Percentiles rank a stretch among this genome's conserved stretches.
Conservation (phyloP, 2,888 invertebrate species). For the Lochmaea capreae region DNA sequence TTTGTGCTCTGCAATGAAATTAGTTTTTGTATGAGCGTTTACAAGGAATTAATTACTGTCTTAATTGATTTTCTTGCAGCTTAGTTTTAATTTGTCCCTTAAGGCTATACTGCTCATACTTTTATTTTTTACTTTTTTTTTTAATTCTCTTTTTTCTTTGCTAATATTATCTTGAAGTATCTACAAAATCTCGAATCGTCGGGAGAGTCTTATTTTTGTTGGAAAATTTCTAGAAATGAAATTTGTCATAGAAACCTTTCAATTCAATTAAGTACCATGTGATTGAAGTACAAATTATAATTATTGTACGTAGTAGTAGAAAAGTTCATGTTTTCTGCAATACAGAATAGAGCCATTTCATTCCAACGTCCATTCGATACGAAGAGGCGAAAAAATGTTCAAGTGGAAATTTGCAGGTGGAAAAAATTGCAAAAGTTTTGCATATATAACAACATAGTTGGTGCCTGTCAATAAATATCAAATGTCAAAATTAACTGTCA, state of each 20-base stretch:
- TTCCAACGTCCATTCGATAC: too few species aligned
- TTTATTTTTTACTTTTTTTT: slow-evolving; percentile 43
- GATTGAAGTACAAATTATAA: too few species aligned
- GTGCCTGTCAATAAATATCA: too few species aligned
- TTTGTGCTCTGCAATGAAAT: slow-evolving; percentile 62
- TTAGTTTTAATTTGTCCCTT: slow-evolving; percentile 58
- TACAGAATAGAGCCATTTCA: too few species aligned
- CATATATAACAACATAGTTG: too few species aligned
- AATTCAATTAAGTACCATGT: too few species aligned
- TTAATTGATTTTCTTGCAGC: slow-evolving; percentile 63
- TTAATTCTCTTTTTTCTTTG: slow-evolving; percentile 12
- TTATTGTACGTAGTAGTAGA: too few species aligned
- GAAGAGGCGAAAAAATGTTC: too few species aligned
- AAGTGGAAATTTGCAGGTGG: too few species aligned
- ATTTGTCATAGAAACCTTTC: background rate
- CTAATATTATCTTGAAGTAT: slow-evolving; percentile 42
- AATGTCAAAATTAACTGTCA: too few species aligned
- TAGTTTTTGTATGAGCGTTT: slow-evolving; percentile 62
- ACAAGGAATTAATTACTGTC: slow-evolving; percentile 63
- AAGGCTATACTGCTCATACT: slow-evolving; percentile 55
- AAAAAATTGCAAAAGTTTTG: too few species aligned
- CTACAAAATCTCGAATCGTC: slow-evolving; percentile 48
- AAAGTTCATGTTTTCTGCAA: too few species aligned
- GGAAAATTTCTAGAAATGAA: background rate
- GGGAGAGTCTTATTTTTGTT: background rate